These are phyloP conservation scores for Erynnis tages DNA, from an alignment of 2,888 invertebrate species.

Conservation along the genomic window DNA sequence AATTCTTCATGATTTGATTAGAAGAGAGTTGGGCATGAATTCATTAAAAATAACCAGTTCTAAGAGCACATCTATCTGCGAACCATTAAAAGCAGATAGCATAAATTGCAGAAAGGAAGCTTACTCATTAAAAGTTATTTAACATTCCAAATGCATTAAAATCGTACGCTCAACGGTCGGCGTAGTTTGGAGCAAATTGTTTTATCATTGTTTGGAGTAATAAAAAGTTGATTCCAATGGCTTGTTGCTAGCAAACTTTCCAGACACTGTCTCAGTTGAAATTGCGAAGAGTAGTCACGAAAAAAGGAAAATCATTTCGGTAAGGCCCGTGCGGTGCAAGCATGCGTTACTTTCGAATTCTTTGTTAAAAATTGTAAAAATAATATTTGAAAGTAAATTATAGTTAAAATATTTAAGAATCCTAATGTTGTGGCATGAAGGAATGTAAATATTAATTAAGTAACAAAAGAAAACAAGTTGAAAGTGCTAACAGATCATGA, in stretches of 20 bases:
- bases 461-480: no score
- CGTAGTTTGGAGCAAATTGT: slow-evolving; percentile 22
- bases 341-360: not conserved
- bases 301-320: slow-evolving; percentile 11
- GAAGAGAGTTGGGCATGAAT: not conserved
- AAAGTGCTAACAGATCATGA: no score
- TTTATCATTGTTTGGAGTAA: slow-evolving; percentile 28
- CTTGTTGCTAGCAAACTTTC: slow-evolving; percentile 27
- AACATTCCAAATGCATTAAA: slow-evolving; percentile 21
- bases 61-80: no score
- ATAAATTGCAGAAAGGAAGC: slow-evolving; percentile 5
- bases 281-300: slow-evolving; percentile 17
- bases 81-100: not conserved
- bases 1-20: not conserved
- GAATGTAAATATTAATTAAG: no score
- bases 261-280: slow-evolving; percentile 20
- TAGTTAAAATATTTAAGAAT: no score
- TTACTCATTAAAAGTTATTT: slow-evolving; percentile 25
- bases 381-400: not conserved
- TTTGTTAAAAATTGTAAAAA: not conserved
- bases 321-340: not conserved
- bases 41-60: no score
- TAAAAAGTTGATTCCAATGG: slow-evolving; percentile 24
- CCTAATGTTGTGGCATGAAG: no score
- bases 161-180: slow-evolving; percentile 10